Evolutionary conservation across 2,797 vertebrate genomes (phyloP).

Genomic region (Phoxinus dragarum): DNA sequence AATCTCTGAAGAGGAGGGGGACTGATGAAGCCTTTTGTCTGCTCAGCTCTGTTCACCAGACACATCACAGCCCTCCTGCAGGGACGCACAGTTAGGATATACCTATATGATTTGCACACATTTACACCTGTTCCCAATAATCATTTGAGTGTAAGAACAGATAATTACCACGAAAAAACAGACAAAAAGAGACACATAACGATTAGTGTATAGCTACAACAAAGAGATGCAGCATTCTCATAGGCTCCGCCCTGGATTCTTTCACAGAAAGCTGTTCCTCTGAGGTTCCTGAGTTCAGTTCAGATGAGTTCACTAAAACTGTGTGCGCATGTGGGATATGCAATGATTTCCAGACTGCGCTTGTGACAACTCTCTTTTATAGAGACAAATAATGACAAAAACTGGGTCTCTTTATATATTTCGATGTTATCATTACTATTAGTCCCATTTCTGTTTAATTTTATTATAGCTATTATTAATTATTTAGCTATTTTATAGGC

Average conservation of each 20-base stretch:
- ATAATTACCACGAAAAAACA: neutral
- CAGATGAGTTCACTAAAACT: constrained; percentile 19
- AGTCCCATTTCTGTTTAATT: neutral
- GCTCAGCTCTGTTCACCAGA: constrained; percentile 53
- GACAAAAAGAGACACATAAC: constrained; percentile 41
- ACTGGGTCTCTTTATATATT: too few species aligned
- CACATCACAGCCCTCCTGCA: constrained; percentile 31
- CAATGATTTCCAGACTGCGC: constrained; percentile 5
- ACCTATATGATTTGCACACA: neutral
- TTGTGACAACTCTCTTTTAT: neutral
- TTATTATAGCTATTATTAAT: neutral
- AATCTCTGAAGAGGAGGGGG: constrained; percentile 46
- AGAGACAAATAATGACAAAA: neutral
- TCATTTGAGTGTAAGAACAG: neutral
- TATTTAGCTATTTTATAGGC: neutral
- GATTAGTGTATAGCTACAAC: constrained; percentile 69
- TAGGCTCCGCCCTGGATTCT: constrained; percentile 72
- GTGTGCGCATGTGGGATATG: constrained; percentile 8
- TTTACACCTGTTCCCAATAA: neutral
- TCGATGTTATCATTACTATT: neutral
- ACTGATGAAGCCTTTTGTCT: constrained; percentile 68
- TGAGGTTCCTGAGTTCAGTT: constrained; percentile 73
- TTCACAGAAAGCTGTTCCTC: constrained; percentile 71
- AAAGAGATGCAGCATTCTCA: constrained; percentile 66
- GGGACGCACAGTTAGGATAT: neutral